Base-by-base conservation (phyloP, 2,888 invertebrate species). In the Agrotis exclamationis region DNA sequence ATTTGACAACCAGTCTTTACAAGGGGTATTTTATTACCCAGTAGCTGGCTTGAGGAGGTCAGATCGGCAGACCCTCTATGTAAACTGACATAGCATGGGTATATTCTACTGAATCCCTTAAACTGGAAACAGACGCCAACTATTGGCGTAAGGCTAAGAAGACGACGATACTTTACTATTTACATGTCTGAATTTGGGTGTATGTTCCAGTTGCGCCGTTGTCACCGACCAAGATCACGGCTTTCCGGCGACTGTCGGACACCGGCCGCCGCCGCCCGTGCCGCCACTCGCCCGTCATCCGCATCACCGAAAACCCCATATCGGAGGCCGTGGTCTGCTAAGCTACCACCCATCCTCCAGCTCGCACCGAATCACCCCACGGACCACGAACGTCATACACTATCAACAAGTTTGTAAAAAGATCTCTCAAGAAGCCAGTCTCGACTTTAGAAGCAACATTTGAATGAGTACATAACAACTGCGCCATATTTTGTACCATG, bases 281-380 rank as follows among this genome's bases (percentile, higher is more conserved):
- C 85, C 95, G 95, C 80, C 91, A 90, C 87, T 96, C 97, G 86
- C 97, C 97, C 79, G 97, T 97, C 88, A 98, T 98, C 91, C 97
- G 97, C 94, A 98, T 98, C 94, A 98, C 98, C 72, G 98, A 98
- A 95, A 98, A 98, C 92, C 98, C 98, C 67, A 98, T 98, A 93
- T 97, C 97, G 76, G 97, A 97, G 86, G 97, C 97, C 59, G 97
- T 97, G 84, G 97, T 97, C 89, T 98, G 98, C 95, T 98, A 97
- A 97, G 91, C 86, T 45, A 22, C 51, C 73, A 22, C 16, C 51
- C 51, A 54, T 6, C 44, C 51, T 72, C 53, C 22, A 16, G 63
- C 67, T 62, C 67, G 63, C 48, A 54, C 56, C 9, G 6, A 13
- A 14, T 47, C 20, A 45, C 76, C 76, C 63, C 75, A 70, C 70